A percentile compares a stretch with the other conserved stretches of the same genome.
Evolutionary conservation across 2,113 vertebrate genomes (phyloP).

Genomic region (Diphyllodes magnificus): DNA sequence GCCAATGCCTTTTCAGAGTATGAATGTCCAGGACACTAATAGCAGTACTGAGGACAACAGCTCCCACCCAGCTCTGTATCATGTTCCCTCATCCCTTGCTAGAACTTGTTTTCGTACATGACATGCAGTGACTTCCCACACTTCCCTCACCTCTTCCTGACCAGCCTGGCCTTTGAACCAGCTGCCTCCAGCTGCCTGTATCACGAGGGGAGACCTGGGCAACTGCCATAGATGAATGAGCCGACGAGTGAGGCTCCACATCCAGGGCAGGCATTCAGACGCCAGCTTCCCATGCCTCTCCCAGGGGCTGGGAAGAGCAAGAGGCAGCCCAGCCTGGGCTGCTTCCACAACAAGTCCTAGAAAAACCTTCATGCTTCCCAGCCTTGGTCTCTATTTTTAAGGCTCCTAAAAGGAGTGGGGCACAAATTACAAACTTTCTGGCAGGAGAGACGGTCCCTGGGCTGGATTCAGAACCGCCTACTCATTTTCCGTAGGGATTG

Average conservation of each 20-base stretch:
- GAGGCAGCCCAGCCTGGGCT: not conserved
- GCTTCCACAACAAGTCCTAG: not conserved
- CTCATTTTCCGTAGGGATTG: not conserved
- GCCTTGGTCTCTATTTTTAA: constrained; percentile 22
- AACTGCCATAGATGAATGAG: not conserved
- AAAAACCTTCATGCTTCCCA: not conserved
- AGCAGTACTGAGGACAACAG: not conserved
- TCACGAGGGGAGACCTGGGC: not conserved
- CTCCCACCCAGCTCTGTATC: not conserved
- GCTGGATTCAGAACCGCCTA: not conserved
- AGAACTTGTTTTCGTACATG: constrained; percentile 31
- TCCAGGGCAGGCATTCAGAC: not conserved
- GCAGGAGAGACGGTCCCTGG: not conserved
- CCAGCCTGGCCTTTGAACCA: constrained; percentile 23
- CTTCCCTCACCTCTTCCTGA: constrained; percentile 42
- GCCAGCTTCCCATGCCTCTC: not conserved
- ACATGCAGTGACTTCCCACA: constrained; percentile 4
- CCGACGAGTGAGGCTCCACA: not conserved
- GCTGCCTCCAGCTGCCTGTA: constrained; percentile 20
- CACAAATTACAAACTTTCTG: not conserved
- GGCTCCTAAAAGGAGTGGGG: not conserved
- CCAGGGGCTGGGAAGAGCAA: not conserved
- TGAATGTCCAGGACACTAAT: fast-evolving
- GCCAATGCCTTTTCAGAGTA: not conserved
- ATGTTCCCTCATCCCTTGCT: not conserved